Evolutionary conservation across 2,888 invertebrate genomes (phyloP).

Genomic region (Hemistola chrysoprasaria): DNA sequence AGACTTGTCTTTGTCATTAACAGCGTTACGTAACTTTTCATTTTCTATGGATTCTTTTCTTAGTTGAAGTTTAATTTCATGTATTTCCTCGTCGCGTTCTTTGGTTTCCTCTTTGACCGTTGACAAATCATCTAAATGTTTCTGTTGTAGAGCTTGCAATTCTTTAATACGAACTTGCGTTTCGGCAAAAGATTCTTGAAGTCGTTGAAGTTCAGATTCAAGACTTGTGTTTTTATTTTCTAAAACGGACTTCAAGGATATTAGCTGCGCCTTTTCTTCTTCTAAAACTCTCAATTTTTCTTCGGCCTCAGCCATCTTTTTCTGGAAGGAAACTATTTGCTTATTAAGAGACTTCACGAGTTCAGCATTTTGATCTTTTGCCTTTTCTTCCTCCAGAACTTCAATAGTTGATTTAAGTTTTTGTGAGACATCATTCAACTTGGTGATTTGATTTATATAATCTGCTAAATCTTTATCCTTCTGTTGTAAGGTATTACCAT

Average conservation of each 20-base stretch:
- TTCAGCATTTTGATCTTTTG: conserved; percentile 74
- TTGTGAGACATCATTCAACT: conserved; percentile 76
- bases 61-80: conserved; percentile 75
- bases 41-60: conserved; percentile 84
- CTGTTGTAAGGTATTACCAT: conserved; percentile 64
- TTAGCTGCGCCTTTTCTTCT: conserved; percentile 66
- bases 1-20: conserved; percentile 77
- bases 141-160: conserved; percentile 69
- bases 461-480: conserved; percentile 74
- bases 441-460: conserved; percentile 79
- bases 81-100: conserved; percentile 80
- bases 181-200: conserved; percentile 68
- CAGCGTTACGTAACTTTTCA: conserved; percentile 82
- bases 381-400: conserved; percentile 72
- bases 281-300: conserved; percentile 65
- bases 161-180: conserved; percentile 71
- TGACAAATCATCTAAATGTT: conserved; percentile 72
- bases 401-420: conserved; percentile 76
- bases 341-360: conserved; percentile 78
- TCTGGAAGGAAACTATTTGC: conserved; percentile 72
- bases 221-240: conserved; percentile 55
- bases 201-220: conserved; percentile 60
- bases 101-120: conserved; percentile 70
- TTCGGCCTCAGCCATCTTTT: conserved; percentile 64
- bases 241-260: conserved; percentile 52